A percentile compares a stretch with the other conserved stretches of the same genome.
Conservation (phyloP, 2,113 vertebrate species). For the Candoia aspera region DNA sequence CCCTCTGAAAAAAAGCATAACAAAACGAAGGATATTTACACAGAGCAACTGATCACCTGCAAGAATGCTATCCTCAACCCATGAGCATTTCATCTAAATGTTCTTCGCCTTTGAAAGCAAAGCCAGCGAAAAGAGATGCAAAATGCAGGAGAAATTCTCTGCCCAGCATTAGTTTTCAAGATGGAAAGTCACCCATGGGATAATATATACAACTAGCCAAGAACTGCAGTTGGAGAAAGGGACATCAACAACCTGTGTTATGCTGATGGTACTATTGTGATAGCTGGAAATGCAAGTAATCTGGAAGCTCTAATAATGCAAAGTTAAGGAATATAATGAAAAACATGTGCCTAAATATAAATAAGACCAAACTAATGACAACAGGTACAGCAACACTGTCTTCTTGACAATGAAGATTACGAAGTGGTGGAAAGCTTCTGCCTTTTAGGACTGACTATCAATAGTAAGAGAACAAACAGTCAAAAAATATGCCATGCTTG, state of each 20-base stretch:
- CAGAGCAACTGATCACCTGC: background rate
- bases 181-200: background rate
- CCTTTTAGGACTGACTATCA: background rate
- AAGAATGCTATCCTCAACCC: background rate
- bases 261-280: background rate
- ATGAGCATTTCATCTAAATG: background rate
- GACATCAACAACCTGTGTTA: background rate
- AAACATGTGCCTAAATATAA: background rate
- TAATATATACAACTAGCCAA: background rate
- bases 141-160: background rate
- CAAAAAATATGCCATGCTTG: background rate
- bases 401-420: background rate
- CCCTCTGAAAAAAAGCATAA: background rate
- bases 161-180: background rate
- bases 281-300: background rate
- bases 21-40: background rate
- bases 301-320: background rate
- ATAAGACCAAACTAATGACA: background rate
- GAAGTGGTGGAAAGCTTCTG: background rate
- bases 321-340: background rate
- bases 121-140: background rate
- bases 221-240: background rate
- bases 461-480: background rate
- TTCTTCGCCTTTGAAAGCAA: background rate
- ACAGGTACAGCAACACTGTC: background rate